Evolutionary conservation across 2,113 vertebrate genomes (phyloP).

Genomic region (Vulpes vulpes): DNA sequence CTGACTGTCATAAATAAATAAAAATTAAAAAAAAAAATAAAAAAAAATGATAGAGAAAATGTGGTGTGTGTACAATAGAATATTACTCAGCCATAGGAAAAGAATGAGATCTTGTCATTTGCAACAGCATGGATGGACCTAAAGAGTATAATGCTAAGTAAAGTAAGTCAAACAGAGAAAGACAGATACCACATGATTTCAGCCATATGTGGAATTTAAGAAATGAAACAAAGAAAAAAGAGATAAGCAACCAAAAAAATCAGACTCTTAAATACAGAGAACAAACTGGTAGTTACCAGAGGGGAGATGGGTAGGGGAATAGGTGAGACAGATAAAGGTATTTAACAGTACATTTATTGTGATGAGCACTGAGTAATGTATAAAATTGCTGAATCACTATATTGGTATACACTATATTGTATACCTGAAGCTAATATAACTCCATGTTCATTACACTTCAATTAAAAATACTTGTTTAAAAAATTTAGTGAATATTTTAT

Average conservation of each 20-base stretch:
- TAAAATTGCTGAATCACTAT: background rate
- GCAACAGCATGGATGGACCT: background rate
- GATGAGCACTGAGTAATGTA: background rate
- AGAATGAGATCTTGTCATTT: background rate
- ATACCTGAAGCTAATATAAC: background rate
- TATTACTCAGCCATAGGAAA: background rate
- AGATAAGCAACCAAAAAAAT: background rate
- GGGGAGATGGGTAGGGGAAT: background rate
- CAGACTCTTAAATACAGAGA: background rate
- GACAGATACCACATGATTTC: background rate
- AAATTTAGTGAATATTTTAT: background rate
- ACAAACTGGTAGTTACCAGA: background rate
- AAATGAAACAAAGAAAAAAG: background rate
- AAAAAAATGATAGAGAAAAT: background rate
- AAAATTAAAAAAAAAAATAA: background rate
- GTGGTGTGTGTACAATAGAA: background rate
- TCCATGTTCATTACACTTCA: background rate
- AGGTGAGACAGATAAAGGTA: background rate
- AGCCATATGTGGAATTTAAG: background rate
- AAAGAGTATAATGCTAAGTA: background rate
- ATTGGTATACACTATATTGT: background rate
- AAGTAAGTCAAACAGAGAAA: background rate
- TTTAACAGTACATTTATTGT: background rate
- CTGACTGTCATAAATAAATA: too few species aligned
- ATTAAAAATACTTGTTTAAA: background rate